These are phyloP conservation scores for Bovichtus diacanthus DNA, from an alignment of 2,797 vertebrate species.

Conservation along the genomic window DNA sequence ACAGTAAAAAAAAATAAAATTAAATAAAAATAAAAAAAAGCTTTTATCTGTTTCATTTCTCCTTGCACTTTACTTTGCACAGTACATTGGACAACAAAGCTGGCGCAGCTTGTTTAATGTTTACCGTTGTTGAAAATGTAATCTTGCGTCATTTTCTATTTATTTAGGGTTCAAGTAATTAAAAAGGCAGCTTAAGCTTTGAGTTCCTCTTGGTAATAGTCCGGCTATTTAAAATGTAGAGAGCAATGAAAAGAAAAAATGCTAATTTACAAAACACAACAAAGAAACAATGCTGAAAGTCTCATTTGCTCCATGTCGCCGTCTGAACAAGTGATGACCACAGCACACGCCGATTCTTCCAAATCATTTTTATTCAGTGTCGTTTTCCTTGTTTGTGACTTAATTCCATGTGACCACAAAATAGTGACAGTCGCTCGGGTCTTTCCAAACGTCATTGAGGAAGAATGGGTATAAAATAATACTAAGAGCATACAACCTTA, in stretches of 20 bases:
- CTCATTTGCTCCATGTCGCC: not conserved
- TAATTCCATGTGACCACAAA: constrained; percentile 75
- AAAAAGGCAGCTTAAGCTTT: too few relatives aligned
- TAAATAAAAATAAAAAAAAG: not conserved
- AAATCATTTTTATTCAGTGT: constrained; percentile 83
- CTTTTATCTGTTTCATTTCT: not conserved
- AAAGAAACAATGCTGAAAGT: not conserved
- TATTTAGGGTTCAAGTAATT: too few relatives aligned
- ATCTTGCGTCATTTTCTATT: too few relatives aligned
- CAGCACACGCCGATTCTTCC: constrained; percentile 56
- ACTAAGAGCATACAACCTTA: constrained; percentile 71
- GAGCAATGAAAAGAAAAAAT: not conserved
- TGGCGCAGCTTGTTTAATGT: too few relatives aligned
- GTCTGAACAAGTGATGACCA: constrained; percentile 14
- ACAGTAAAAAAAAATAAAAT: not conserved
- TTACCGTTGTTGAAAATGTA: too few relatives aligned
- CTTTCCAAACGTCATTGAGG: constrained; percentile 61
- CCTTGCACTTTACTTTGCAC: not conserved
- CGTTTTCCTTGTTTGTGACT: constrained; percentile 67
- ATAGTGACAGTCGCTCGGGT: constrained; percentile 59
- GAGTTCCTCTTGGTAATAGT: too few relatives aligned
- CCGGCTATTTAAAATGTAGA: not conserved
- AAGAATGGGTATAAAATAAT: constrained; percentile 82
- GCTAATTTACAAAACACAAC: not conserved
- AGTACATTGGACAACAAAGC: too few relatives aligned